A percentile compares a stretch with the other conserved stretches of the same genome.
These are phyloP conservation scores for Chrysogorgia sp. DNA, from an alignment of 92 coral and sea anemone species.

Conservation along the genomic window DNA sequence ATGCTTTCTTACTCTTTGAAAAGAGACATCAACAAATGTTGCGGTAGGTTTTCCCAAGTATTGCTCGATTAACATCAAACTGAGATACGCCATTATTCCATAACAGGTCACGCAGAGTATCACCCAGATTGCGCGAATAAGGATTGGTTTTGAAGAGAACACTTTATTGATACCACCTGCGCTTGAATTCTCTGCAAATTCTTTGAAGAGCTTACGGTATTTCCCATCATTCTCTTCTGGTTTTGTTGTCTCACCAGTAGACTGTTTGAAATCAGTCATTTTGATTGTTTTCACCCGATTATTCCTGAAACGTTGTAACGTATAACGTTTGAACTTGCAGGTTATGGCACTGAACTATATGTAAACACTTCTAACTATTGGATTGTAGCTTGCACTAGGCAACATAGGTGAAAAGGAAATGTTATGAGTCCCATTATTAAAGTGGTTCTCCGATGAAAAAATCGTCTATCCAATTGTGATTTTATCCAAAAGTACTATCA, in stretches of 20 bases:
- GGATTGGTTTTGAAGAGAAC: slow-evolving; percentile 40
- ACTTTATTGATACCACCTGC: slow-evolving; percentile 75
- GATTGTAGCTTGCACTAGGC: too few species aligned
- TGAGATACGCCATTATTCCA: slow-evolving; percentile 64
- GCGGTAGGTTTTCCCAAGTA: slow-evolving; percentile 49
- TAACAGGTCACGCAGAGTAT: slow-evolving; percentile 54
- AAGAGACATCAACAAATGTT: slow-evolving; percentile 47
- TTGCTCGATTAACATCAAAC: slow-evolving; percentile 27
- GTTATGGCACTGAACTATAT: too few species aligned
- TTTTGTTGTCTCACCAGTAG: not conserved
- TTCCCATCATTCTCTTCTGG: not conserved
- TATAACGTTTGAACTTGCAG: too few species aligned
- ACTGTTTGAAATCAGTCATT: not conserved
- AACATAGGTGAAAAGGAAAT: too few species aligned
- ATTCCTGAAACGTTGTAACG: not conserved
- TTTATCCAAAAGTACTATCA: too few species aligned
- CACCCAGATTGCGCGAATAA: slow-evolving; percentile 73
- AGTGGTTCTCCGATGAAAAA: too few species aligned
- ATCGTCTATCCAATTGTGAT: too few species aligned
- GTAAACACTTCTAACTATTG: too few species aligned
- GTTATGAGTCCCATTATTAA: too few species aligned
- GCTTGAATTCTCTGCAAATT: slow-evolving; percentile 70
- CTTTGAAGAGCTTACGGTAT: slow-evolving; percentile 54
- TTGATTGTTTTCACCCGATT: not conserved
- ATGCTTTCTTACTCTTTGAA: slow-evolving; percentile 48